Base-by-base conservation (phyloP, 2,113 vertebrate species). In the Pyrgilauda ruficollis region DNA sequence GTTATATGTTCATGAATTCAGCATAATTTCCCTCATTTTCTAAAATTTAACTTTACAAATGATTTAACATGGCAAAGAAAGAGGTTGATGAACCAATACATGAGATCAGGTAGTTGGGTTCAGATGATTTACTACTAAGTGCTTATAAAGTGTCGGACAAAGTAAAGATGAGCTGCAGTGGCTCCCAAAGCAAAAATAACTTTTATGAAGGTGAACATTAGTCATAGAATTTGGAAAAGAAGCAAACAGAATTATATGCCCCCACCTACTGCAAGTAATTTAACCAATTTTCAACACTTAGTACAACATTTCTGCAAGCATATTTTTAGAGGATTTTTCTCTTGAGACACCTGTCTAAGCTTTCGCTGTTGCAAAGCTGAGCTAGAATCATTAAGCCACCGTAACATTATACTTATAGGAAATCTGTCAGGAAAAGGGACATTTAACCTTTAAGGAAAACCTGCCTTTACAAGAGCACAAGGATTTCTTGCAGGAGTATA, bases 251-350 rank as follows among this genome's bases (percentile, higher is more conserved):
- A 79, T 91, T 94, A 91, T 78, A 46, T 82, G 77, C 59, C 94
- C 89, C 68, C 74, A 92, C 94, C 89, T 85, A 91, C 95, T 93
- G 58, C 55, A 94, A 84, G 89, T 87, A 95, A 96, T 96, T 96
- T 96, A 91, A 89, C 66, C 77, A 93, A 84, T 96, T 96, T 97
- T 94, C 72, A 92, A 90, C 90, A 91, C 86, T 97, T 96, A 96
- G 39, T 84, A 66, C 39, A 96, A 94, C 73, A 93, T 83, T 92
- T 94, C 81, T 94, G 79, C 58, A 90, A 87, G 84, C 56, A 70
- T 93, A 96, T 91, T 96, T 97, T 94, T 83, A 77, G 80, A 83
- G 43, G 26, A 81, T 91, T 93, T 90, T 96, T 96, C 94, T 89
- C 90, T 59, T 69, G 79, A 96, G 95, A 90, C 75, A 93, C 68